Conservation (phyloP, 2,797 vertebrate species). For the Neopelma chrysocephalum region DNA sequence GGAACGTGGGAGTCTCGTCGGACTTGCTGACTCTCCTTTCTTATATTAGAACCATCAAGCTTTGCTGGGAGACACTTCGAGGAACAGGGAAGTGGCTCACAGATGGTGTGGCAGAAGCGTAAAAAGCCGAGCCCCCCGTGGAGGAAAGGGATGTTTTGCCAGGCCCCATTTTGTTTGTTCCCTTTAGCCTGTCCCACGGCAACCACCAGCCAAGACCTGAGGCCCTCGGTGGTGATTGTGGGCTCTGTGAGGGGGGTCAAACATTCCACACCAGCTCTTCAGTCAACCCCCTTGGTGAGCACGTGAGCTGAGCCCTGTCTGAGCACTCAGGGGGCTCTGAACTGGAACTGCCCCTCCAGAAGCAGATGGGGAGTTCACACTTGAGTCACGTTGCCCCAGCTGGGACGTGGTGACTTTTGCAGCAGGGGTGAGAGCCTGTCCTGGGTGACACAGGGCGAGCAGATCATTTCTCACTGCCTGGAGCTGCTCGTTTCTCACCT, state of each 20-base stretch:
- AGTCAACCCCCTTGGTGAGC: accelerated
- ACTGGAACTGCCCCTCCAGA: neutral
- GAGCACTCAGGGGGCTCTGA: neutral
- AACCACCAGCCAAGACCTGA: neutral
- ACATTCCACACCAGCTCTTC: neutral
- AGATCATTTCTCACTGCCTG: neutral
- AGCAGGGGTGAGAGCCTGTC: neutral
- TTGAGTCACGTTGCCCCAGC: accelerated
- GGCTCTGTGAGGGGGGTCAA: neutral
- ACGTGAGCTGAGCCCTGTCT: accelerated
- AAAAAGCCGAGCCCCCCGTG: neutral
- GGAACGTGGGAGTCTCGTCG: neutral
- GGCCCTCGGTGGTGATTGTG: neutral
- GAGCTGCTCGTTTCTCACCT: neutral
- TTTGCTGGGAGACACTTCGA: neutral
- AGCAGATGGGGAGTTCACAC: neutral
- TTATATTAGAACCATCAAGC: neutral
- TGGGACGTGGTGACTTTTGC: neutral
- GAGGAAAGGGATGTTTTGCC: neutral
- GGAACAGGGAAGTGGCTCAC: neutral
- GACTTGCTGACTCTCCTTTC: neutral
- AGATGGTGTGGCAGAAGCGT: neutral
- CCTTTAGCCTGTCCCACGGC: neutral
- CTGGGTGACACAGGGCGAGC: accelerated
- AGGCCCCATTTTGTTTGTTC: neutral